A percentile compares a stretch with the other conserved stretches of the same genome.
Evolutionary conservation across 2,888 invertebrate genomes (phyloP).

Genomic region (Pheosia tremula): DNA sequence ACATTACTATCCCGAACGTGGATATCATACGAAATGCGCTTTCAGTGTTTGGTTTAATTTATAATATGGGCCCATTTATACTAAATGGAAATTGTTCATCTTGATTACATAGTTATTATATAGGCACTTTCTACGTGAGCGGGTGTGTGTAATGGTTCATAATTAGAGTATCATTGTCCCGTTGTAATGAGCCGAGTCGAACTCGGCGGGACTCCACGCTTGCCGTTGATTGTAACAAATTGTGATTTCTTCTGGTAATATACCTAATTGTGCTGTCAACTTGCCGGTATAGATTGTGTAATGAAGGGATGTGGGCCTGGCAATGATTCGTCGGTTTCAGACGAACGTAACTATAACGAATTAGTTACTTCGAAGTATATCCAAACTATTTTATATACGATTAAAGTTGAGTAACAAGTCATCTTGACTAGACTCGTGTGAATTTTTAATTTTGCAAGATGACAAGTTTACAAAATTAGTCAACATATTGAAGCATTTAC

Average conservation of each 20-base stretch:
- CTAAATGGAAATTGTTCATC: conserved; percentile 45
- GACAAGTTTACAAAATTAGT: too few species aligned
- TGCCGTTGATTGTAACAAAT: conserved; percentile 77
- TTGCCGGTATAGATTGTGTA: conserved; percentile 44
- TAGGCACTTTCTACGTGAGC: conserved; percentile 52
- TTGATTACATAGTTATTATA: conserved; percentile 66
- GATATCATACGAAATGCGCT: conserved; percentile 40
- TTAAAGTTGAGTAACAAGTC: too few species aligned
- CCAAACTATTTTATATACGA: too few species aligned
- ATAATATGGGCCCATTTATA: conserved; percentile 24
- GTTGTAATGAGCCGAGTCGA: conserved; percentile 65
- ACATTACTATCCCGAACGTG: conserved; percentile 46
- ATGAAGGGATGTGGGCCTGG: conserved; percentile 60
- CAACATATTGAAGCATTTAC: too few species aligned
- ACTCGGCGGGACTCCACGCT: conserved; percentile 52
- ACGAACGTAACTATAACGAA: conserved; percentile 4
- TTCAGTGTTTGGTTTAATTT: conserved; percentile 21
- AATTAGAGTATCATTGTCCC: conserved; percentile 80
- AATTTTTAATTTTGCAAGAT: too few species aligned
- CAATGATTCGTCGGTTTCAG: conserved; percentile 57
- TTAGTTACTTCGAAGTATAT: too few species aligned
- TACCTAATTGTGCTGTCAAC: conserved; percentile 32
- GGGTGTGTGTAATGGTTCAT: conserved; percentile 78
- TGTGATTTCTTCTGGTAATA: conserved; percentile 67
- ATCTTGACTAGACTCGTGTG: too few species aligned